phyloP scores from a whole-genome alignment of 2,797 vertebrate species.

The Coendou prehensilis region DNA sequence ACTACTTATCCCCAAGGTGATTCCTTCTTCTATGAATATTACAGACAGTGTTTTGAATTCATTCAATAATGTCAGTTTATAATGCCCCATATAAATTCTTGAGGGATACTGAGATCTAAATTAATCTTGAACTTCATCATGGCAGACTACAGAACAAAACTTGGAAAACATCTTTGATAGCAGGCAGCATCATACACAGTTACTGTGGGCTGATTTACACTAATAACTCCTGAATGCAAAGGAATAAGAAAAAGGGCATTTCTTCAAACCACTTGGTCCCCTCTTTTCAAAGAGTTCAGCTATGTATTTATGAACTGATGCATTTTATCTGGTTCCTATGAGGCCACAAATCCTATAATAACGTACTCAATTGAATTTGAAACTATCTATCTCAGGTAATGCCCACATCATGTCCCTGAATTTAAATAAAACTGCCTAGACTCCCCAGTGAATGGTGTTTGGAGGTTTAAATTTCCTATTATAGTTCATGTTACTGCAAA shows the following conservation, averaged over 20 bases:
- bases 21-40: slow-evolving; percentile 24
- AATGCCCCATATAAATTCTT: slow-evolving; percentile 44
- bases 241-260: not conserved
- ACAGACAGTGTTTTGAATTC: not conserved
- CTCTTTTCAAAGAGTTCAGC: slow-evolving; percentile 16
- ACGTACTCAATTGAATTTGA: not conserved
- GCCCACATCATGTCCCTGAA: not conserved
- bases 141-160: not conserved
- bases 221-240: not conserved
- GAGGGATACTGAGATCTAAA: not conserved
- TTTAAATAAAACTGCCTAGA: not conserved
- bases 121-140: slow-evolving; percentile 29
- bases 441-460: not conserved
- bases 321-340: not conserved
- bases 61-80: slow-evolving; percentile 5
- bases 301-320: not conserved
- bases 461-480: slow-evolving; percentile 47
- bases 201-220: not conserved
- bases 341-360: slow-evolving; percentile 44
- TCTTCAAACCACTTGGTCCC: not conserved
- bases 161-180: slow-evolving; percentile 22
- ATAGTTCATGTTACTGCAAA: not conserved
- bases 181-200: not conserved
- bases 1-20: not conserved
- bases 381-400: slow-evolving; percentile 1